Evolutionary conservation across 2,113 vertebrate genomes (phyloP).

Genomic region (Dryoscopus gambensis): DNA sequence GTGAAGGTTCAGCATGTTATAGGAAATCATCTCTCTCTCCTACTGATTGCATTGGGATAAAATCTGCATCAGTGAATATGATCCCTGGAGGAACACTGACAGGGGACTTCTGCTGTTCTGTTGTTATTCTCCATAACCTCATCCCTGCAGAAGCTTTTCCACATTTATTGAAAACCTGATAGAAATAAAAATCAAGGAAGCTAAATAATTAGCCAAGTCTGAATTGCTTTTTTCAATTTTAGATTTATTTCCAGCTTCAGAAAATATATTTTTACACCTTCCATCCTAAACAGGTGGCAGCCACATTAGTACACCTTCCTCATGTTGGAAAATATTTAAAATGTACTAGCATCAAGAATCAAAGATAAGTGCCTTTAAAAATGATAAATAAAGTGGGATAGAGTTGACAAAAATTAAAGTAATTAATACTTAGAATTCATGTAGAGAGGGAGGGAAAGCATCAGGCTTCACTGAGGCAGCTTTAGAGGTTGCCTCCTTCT

Average conservation of each 20-base stretch:
- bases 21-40: not conserved
- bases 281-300: not conserved
- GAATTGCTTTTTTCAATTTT: not conserved
- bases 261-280: not conserved
- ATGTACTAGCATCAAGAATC: not conserved
- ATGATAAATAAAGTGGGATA: not conserved
- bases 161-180: not conserved
- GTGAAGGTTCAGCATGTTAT: not conserved
- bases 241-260: not conserved
- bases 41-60: not conserved
- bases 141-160: not conserved
- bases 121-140: not conserved
- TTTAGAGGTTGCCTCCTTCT: not conserved
- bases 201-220: not conserved
- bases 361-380: not conserved
- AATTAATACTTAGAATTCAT: not conserved
- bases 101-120: not conserved
- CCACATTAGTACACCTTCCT: not conserved
- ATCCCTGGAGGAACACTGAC: not conserved
- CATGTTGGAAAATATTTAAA: not conserved
- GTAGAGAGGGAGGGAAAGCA: not conserved
- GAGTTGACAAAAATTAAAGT: not conserved
- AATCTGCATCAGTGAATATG: not conserved
- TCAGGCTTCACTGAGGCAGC: not conserved
- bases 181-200: not conserved